phyloP scores from a whole-genome alignment of 1,140 invertebrate genomes.

The Argopecten irradians region DNA sequence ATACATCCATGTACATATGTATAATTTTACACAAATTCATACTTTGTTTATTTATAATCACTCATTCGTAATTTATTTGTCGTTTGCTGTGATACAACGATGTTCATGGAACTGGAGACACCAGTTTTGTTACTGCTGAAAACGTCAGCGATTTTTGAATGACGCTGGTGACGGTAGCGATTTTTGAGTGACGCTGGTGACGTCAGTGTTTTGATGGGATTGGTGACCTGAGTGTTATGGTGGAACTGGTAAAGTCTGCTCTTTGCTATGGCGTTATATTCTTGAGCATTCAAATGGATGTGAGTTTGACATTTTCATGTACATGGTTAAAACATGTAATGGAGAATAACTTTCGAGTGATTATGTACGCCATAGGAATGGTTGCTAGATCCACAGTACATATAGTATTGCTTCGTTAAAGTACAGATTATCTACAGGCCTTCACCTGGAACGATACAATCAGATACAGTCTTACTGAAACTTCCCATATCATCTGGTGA shows the following conservation, averaged over 20 bases:
- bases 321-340: not conserved
- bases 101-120: not conserved
- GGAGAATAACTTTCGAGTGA: not conserved
- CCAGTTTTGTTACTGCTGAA: too few species aligned
- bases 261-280: not conserved
- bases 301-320: too few species aligned
- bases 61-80: conserved; percentile 3
- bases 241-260: not conserved
- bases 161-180: too few species aligned
- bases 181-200: too few species aligned
- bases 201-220: too few species aligned
- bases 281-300: not conserved
- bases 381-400: not conserved
- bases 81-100: not conserved
- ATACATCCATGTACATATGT: not conserved
- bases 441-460: conserved; percentile 4
- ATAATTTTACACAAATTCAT: not conserved
- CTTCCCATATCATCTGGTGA: not conserved
- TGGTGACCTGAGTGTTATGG: too few species aligned
- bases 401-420: conserved; percentile 23
- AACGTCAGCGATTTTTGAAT: too few species aligned
- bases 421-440: not conserved
- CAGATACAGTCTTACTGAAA: not conserved
- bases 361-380: not conserved
- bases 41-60: not conserved